Conservation (phyloP, 2,113 vertebrate genomes). For the Macquaria australasica region DNA sequence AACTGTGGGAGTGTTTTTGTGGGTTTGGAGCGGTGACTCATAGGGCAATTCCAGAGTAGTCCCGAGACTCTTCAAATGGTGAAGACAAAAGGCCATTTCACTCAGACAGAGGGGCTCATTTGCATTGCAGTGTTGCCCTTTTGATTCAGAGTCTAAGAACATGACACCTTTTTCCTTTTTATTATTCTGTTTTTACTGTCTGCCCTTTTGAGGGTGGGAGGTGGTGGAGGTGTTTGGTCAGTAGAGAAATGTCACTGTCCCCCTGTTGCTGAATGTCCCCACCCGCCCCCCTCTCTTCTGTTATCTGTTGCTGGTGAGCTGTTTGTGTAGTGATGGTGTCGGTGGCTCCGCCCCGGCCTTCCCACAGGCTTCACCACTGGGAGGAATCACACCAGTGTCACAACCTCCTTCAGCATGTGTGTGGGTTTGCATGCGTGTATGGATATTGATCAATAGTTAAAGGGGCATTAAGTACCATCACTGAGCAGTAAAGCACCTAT, state of each 20-base stretch:
- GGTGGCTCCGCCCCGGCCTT: conserved; percentile 23
- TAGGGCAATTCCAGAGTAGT: conserved; percentile 43
- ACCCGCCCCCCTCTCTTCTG: conserved; percentile 8
- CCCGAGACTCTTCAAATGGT: conserved; percentile 40
- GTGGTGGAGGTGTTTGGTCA: conserved; percentile 50
- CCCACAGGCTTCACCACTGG: conserved; percentile 3
- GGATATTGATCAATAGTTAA: not conserved
- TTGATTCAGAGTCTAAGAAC: conserved; percentile 51
- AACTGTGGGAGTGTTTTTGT: conserved; percentile 20
- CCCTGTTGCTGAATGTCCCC: conserved; percentile 19
- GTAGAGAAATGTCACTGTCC: conserved; percentile 51
- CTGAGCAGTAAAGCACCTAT: not conserved
- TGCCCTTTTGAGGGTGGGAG: conserved; percentile 34
- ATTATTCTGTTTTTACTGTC: conserved; percentile 61
- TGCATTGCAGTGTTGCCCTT: conserved; percentile 73
- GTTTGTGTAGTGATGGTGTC: conserved; percentile 31
- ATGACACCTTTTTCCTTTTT: conserved; percentile 59
- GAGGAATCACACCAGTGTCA: conserved; percentile 12
- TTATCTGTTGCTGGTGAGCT: conserved; percentile 25
- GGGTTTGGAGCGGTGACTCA: conserved; percentile 54
- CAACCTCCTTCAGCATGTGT: not conserved
- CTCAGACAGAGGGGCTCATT: conserved; percentile 62
- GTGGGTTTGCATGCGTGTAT: not conserved
- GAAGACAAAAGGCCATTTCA: conserved; percentile 71
- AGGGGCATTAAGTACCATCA: not conserved